A percentile compares a stretch with the other conserved stretches of the same genome.
These are phyloP conservation scores for Trichonephila clavata DNA, from an alignment of 1,140 invertebrate genomes.

Conservation along the genomic window DNA sequence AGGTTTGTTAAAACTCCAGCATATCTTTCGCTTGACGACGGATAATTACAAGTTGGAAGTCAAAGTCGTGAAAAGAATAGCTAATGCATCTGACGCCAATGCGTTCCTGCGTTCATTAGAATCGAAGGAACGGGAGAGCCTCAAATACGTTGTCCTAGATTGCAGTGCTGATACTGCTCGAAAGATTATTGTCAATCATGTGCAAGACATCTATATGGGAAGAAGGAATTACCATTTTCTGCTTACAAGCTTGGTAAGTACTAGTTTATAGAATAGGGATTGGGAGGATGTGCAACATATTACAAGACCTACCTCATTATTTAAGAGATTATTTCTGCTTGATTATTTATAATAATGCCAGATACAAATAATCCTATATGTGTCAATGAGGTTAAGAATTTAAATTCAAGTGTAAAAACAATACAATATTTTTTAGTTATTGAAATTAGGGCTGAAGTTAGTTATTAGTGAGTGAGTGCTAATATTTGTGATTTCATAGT, in stretches of 20 bases:
- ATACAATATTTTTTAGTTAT: no score
- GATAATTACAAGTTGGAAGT: constrained; percentile 91
- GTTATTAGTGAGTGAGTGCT: no score
- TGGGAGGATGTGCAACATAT: no score
- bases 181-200: constrained; percentile 91
- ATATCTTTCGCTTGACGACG: constrained; percentile 88
- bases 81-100: constrained; percentile 81
- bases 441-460: no score
- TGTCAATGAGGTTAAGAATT: no score
- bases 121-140: constrained; percentile 81
- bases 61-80: constrained; percentile 83
- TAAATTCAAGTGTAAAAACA: no score
- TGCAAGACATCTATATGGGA: constrained; percentile 90
- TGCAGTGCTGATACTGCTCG: constrained; percentile 92
- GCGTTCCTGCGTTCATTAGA: constrained; percentile 77
- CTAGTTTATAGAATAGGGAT: no score
- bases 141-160: constrained; percentile 93
- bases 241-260: constrained; percentile 91
- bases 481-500: no score
- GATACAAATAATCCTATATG: no score
- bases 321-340: no score
- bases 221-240: constrained; percentile 95
- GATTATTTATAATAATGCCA: no score
- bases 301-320: no score
- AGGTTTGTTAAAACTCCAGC: constrained; percentile 93